A percentile compares a stretch with the other conserved stretches of the same genome.
phyloP scores from a whole-genome alignment of 2,888 invertebrate species.

The Brachyopa scutellaris region DNA sequence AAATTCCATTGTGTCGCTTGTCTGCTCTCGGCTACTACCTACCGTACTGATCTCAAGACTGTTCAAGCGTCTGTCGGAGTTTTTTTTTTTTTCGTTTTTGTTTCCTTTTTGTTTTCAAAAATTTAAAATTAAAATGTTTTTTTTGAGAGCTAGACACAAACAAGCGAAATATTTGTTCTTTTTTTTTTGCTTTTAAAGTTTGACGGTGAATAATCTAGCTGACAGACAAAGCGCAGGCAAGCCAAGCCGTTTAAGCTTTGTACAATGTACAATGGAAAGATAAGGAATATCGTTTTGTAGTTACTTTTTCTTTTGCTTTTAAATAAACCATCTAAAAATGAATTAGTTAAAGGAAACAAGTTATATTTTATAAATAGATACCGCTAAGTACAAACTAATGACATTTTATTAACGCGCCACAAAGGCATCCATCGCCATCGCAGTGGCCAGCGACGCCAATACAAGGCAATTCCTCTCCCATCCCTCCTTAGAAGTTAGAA shows the following conservation, averaged over 20 bases:
- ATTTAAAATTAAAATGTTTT: slow-evolving; percentile 54
- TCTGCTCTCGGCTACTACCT: slow-evolving; percentile 39
- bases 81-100: background rate
- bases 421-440: background rate
- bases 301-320: slow-evolving; percentile 2
- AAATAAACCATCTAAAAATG: slow-evolving; percentile 32
- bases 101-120: slow-evolving; percentile 9
- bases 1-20: slow-evolving; percentile 61
- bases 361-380: slow-evolving; percentile 57
- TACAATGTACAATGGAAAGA: background rate
- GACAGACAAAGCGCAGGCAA: background rate
- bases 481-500: too few species aligned
- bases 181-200: slow-evolving; percentile 5
- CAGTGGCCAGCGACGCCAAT: slow-evolving; percentile 1
- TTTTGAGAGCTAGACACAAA: slow-evolving; percentile 17
- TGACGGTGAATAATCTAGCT: slow-evolving; percentile 33
- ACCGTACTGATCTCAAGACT: slow-evolving; percentile 27
- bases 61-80: slow-evolving; percentile 19
- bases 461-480: slow-evolving; percentile 49
- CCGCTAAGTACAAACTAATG: slow-evolving; percentile 58
- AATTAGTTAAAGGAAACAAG: slow-evolving; percentile 47
- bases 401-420: slow-evolving; percentile 48
- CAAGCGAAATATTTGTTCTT: background rate
- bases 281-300: background rate
- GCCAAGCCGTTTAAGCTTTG: too few species aligned